These are phyloP conservation scores for Petrolisthes manimaculis DNA, from an alignment of 2,888 invertebrate species.

Conservation along the genomic window DNA sequence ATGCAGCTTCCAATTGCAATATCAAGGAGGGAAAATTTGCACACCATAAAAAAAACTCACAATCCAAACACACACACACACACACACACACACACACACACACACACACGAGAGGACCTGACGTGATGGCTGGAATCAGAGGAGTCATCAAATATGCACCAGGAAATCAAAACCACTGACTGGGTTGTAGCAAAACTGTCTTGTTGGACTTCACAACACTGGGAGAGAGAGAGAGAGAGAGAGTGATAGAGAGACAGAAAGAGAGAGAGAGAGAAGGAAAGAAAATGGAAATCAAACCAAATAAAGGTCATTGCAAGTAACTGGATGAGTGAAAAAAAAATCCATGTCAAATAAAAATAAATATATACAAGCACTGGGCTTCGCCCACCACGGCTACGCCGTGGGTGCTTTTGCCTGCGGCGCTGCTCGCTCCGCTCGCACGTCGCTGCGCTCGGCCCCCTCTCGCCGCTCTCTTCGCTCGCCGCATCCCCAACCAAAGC, in stretches of 20 bases:
- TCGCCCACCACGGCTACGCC: no score
- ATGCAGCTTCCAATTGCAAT: neutral
- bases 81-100: neutral
- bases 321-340: neutral
- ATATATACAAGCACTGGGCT: no score
- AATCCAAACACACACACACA: constrained; percentile 18
- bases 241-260: neutral
- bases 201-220: neutral
- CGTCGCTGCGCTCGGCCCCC: no score
- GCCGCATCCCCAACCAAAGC: no score
- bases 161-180: constrained; percentile 21
- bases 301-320: neutral
- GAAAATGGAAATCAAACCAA: neutral
- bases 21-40: neutral
- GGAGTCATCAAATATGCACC: constrained; percentile 24
- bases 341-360: neutral
- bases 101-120: neutral
- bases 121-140: neutral
- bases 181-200: neutral
- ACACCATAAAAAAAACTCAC: neutral
- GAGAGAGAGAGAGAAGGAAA: constrained; percentile 3
- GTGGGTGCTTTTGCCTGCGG: no score
- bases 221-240: constrained; percentile 3
- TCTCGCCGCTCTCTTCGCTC: no score
- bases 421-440: no score